A percentile compares a stretch with the other conserved stretches of the same genome.
These are phyloP conservation scores for Portevinia maculata DNA, from an alignment of 2,888 invertebrate genomes.

Conservation along the genomic window DNA sequence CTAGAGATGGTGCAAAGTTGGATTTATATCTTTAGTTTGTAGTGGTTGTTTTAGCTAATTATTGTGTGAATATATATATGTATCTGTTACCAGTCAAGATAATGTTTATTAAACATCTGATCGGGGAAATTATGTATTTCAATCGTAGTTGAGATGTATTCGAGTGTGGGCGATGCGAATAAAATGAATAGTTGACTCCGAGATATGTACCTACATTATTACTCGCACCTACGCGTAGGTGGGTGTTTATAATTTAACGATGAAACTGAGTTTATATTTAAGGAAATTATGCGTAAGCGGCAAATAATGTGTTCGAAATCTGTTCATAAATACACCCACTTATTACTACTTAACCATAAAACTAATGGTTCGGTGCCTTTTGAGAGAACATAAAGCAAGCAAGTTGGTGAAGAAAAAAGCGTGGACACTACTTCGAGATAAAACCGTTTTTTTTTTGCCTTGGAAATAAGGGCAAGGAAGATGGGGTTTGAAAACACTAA, in stretches of 20 bases:
- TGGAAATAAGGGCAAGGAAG: too few species aligned
- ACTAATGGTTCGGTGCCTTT: too few species aligned
- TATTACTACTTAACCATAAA: too few species aligned
- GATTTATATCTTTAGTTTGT: background rate
- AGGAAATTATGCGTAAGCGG: background rate
- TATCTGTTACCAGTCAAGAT: constrained; percentile 31
- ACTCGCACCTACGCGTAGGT: too few species aligned
- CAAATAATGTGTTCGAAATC: background rate
- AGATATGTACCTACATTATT: background rate
- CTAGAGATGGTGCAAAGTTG: constrained; percentile 13
- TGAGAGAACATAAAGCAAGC: too few species aligned
- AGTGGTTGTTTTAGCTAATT: constrained; percentile 10
- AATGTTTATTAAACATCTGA: constrained; percentile 65
- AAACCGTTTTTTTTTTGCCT: too few species aligned
- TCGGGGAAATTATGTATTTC: constrained; percentile 26
- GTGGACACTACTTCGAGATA: too few species aligned
- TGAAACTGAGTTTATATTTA: background rate
- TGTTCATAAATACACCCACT: background rate
- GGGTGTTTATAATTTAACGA: constrained; percentile 22
- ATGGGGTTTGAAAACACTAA: too few species aligned
- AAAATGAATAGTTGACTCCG: background rate
- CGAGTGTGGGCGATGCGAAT: background rate
- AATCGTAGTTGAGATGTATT: constrained; percentile 6
- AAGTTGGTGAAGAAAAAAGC: too few species aligned
- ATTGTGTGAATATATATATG: constrained; percentile 40